phyloP scores from a whole-genome alignment of 2,888 invertebrate genomes.

The Hirtodrosophila confusa region DNA sequence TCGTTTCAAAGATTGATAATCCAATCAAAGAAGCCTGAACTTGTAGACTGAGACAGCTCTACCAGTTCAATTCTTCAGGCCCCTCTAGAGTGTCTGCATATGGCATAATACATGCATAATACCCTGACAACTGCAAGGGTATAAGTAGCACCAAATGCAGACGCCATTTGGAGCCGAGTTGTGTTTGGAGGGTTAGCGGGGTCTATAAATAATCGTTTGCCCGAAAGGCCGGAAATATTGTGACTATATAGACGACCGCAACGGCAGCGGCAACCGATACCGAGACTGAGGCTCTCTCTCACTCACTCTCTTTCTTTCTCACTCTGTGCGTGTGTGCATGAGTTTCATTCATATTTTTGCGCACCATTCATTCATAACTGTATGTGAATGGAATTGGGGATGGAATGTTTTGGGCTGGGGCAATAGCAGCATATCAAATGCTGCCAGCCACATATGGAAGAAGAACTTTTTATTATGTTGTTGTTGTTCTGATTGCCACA shows the following conservation, averaged over 20 bases:
- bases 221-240: constrained; percentile 74
- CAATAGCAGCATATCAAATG: constrained; percentile 18
- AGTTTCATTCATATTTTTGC: constrained; percentile 57
- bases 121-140: background rate
- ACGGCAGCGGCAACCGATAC: constrained; percentile 17
- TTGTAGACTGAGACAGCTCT: too few relatives aligned
- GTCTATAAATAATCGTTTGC: constrained; percentile 54
- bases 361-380: constrained; percentile 62
- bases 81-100: too few relatives aligned
- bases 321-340: constrained; percentile 13
- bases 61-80: too few relatives aligned
- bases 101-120: constrained; percentile 2
- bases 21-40: too few relatives aligned
- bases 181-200: constrained; percentile 5
- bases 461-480: constrained; percentile 27
- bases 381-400: constrained; percentile 46
- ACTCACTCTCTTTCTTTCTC: background rate
- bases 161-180: constrained; percentile 35
- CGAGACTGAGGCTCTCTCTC: constrained; percentile 16
- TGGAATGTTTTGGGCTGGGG: constrained; percentile 8
- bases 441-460: constrained; percentile 30
- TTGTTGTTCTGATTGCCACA: constrained; percentile 64
- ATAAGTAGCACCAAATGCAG: constrained; percentile 26
- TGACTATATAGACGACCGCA: constrained; percentile 59
- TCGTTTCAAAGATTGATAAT: too few relatives aligned